These are phyloP conservation scores for Pseudocheirus occidentalis DNA, from an alignment of 2,797 vertebrate species.

Conservation along the genomic window DNA sequence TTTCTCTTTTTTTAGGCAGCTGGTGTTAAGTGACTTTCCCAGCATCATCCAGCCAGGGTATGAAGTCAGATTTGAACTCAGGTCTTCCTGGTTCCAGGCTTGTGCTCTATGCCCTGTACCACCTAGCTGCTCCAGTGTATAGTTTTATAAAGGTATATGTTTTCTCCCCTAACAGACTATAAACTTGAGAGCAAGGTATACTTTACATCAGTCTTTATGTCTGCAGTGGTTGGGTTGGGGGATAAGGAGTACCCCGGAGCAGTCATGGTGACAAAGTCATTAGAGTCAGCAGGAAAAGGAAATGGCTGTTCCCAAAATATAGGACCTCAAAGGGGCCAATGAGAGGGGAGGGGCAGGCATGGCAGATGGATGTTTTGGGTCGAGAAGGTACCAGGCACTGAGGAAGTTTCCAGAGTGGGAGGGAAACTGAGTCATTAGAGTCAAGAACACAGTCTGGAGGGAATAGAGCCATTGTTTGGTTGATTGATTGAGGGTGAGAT, in stretches of 20 bases:
- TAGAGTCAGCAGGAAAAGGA: neutral
- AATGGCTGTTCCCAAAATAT: neutral
- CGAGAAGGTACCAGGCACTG: neutral
- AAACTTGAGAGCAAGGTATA: neutral
- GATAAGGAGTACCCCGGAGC: no score
- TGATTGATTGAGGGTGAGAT: neutral
- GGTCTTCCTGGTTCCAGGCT: neutral
- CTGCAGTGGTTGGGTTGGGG: neutral
- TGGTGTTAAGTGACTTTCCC: neutral
- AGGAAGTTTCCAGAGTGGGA: neutral
- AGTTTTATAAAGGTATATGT: neutral
- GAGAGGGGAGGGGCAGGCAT: neutral
- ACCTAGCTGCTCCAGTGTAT: neutral
- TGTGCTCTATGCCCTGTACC: fast-evolving
- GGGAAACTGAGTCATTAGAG: neutral
- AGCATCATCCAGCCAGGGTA: neutral
- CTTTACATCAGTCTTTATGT: neutral
- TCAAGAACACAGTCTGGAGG: neutral
- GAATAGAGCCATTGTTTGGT: neutral
- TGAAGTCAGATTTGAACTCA: neutral
- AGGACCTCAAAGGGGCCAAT: neutral
- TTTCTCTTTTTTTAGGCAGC: neutral
- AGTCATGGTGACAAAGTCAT: neutral
- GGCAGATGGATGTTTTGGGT: neutral
- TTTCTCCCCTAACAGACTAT: neutral